Percentiles rank a stretch among this genome's conserved stretches.
phyloP scores from a whole-genome alignment of 2,797 vertebrate genomes.

The Pseudomugil gertrudae region DNA sequence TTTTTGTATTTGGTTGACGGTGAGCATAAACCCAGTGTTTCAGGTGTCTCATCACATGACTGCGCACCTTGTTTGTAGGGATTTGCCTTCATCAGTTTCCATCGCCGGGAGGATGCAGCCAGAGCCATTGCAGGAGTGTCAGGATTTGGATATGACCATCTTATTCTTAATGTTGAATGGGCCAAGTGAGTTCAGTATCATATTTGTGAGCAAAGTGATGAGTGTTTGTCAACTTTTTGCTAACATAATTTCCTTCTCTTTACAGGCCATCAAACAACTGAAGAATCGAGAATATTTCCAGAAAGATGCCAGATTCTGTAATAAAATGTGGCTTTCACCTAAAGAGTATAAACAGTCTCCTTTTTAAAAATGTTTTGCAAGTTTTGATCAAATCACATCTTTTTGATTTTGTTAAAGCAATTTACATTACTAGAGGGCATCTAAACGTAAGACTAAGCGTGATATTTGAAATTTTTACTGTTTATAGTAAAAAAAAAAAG shows the following conservation, averaged over 20 bases:
- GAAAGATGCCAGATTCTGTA: conserved; percentile 53
- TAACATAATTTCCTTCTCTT: conserved; percentile 27
- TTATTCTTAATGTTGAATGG: conserved; percentile 98
- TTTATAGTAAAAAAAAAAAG: no score
- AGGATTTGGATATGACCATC: conserved; percentile 95
- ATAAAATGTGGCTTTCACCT: conserved; percentile 51
- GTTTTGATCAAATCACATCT: background rate
- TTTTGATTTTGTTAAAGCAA: background rate
- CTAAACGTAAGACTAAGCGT: no score
- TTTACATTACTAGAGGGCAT: background rate
- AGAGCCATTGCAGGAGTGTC: conserved; percentile 94
- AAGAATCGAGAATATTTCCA: conserved; percentile 53
- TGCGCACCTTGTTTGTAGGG: conserved; percentile 78
- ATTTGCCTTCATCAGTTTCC: conserved; percentile 97
- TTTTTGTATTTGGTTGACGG: background rate
- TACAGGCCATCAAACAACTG: conserved; percentile 86
- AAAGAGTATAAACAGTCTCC: conserved; percentile 44
- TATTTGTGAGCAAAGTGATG: background rate
- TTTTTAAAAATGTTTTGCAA: rapidly evolving
- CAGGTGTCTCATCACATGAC: background rate
- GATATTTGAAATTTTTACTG: no score
- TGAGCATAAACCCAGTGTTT: background rate
- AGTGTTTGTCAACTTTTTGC: background rate
- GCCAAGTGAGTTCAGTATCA: conserved; percentile 88
- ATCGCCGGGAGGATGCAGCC: conserved; percentile 93